Base-by-base conservation (phyloP, 2,797 vertebrate genomes). In the Lagothrix lagotricha region DNA sequence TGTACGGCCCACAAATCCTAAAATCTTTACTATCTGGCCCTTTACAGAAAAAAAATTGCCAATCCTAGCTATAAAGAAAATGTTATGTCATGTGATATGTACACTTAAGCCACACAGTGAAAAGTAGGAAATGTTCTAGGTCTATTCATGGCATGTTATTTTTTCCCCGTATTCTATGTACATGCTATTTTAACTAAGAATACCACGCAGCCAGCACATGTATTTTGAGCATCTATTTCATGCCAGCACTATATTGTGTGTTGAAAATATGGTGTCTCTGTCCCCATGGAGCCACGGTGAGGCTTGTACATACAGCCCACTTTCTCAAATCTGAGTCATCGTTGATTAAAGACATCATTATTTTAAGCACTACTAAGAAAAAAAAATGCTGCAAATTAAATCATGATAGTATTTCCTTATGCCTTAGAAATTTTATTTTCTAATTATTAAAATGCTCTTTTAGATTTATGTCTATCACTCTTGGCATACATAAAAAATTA, bases 361-460 rank as follows among this genome's bases (percentile, higher is more conserved):
- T 97, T 90, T 97, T 91, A 96, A 85, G 64, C 57, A 93, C 64
- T 76, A 86, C 76, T 81, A 87, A 97, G 94, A 20, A 89, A 92
- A 92, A 91, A 57, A 84, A 87, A 80, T 75, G 41, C 41, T 81
- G 50, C 67, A 77, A 92, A 88, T 94, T 97, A 97, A 97, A 93
- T 94, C 88, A 96, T 44, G 87, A 87, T 64, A 75, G 61, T 70
- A 93, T 97, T 97, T 95, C 86, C 93, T 96, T 94, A 57, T 96
- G 93, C 48, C 81, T 94, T 93, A 61, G 85, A 93, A 92, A 97
- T 96, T 94, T 98, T 98, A 97, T 97, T 97, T 98, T 96, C 93
- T 92, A 96, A 95, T 96, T 92, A 97, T 90, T 95, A 94, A 94
- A 97, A 97, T 84, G 48, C 58, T 96, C 84, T 90, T 94, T 90